Conservation (phyloP, 2,113 vertebrate genomes). For the Cairina moschata region DNA sequence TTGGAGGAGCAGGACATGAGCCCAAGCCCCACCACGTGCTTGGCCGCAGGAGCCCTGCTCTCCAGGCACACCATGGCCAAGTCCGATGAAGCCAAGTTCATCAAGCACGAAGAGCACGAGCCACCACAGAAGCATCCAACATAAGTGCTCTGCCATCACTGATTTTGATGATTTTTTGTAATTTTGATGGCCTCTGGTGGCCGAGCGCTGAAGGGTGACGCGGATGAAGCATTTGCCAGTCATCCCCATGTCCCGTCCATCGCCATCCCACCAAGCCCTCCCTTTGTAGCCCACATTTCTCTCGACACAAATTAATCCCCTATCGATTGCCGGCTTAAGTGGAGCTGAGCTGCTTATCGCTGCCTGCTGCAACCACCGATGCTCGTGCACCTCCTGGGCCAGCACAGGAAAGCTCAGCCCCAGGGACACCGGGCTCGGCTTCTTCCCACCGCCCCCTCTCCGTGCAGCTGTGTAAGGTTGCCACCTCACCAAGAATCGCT, state of each 20-base stretch:
- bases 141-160: rapidly evolving
- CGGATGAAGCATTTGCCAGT: not conserved
- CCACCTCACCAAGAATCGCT: not conserved
- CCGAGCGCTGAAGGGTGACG: not conserved
- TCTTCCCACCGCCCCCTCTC: not conserved
- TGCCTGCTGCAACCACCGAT: not conserved
- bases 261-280: not conserved
- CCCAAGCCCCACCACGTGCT: not conserved
- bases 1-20: not conserved
- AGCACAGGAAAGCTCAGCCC: not conserved
- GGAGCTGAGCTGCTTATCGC: slow-evolving; percentile 15
- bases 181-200: not conserved
- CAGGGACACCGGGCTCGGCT: not conserved
- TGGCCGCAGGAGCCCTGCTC: rapidly evolving
- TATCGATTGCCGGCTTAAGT: slow-evolving; percentile 27
- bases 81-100: rapidly evolving
- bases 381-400: not conserved
- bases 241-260: rapidly evolving
- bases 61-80: not conserved
- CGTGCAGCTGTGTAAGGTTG: not conserved
- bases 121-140: not conserved
- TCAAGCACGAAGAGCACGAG: not conserved
- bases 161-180: no score
- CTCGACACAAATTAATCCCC: slow-evolving; percentile 31
- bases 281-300: not conserved